Conservation (phyloP, 2,113 vertebrate species). For the Sinocyclocheilus anophthalmus region DNA sequence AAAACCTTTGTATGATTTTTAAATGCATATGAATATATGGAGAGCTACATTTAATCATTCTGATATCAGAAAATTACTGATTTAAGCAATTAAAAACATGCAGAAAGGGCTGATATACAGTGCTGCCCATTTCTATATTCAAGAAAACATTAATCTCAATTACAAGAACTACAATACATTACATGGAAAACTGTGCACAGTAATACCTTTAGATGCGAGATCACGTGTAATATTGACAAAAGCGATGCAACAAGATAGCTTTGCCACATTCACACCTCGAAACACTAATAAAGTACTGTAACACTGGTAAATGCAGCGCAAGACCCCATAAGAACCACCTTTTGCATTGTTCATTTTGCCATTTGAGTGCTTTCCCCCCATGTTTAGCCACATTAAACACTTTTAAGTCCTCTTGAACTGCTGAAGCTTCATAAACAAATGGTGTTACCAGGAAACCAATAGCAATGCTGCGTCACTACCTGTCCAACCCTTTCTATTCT, state of each 20-base stretch:
- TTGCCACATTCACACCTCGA: background rate
- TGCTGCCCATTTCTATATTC: background rate
- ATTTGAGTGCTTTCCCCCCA: background rate
- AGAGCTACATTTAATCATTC: background rate
- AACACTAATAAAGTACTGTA: background rate
- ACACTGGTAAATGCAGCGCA: background rate
- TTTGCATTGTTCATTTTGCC: too few relatives aligned
- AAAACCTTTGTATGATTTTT: background rate
- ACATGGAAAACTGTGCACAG: background rate
- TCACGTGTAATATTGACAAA: background rate
- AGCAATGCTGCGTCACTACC: slow-evolving; percentile 21
- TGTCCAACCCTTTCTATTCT: slow-evolving; percentile 16
- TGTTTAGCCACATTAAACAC: background rate
- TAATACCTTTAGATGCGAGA: slow-evolving; percentile 8
- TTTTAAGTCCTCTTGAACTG: background rate
- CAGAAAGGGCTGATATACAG: background rate
- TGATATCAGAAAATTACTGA: background rate
- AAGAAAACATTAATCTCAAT: background rate
- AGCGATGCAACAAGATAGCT: background rate
- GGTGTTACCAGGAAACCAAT: slow-evolving; percentile 42
- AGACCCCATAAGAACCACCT: background rate
- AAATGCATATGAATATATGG: background rate
- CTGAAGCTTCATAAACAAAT: slow-evolving; percentile 28
- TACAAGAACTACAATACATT: background rate
- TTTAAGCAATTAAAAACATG: background rate